Evolutionary conservation across 2,888 invertebrate species (phyloP).

Genomic region (Lasioglossum pauxillum): DNA sequence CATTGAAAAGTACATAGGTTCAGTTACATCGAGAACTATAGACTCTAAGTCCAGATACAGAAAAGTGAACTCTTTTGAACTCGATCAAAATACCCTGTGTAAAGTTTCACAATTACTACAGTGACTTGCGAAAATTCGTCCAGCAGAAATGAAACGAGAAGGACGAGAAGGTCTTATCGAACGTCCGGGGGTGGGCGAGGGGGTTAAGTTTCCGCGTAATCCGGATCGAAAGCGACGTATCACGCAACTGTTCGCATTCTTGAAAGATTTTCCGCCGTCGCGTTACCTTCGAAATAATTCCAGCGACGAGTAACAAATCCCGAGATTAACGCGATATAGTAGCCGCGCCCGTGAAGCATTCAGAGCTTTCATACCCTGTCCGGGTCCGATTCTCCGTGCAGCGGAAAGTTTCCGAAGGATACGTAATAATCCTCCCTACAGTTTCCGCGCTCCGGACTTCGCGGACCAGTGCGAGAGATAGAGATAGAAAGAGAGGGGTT

Average conservation of each 20-base stretch:
- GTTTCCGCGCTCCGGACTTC: conserved; percentile 40
- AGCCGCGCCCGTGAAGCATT: conserved; percentile 51
- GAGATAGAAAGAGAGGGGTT: not conserved
- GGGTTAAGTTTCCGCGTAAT: not conserved
- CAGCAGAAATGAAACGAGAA: not conserved
- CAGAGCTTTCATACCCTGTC: conserved; percentile 60
- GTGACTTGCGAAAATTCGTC: not conserved
- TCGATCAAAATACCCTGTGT: not conserved
- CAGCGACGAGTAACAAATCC: conserved; percentile 54
- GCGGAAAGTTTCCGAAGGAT: conserved; percentile 67
- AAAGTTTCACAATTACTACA: not conserved
- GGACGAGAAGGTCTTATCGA: not conserved
- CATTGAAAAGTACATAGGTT: no score
- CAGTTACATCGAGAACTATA: not conserved
- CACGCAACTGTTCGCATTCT: not conserved
- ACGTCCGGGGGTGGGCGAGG: not conserved
- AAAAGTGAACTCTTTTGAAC: no score
- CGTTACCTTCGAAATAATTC: conserved; percentile 23
- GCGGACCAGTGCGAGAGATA: conserved; percentile 32
- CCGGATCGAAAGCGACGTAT: conserved; percentile 2
- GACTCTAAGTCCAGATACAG: not conserved
- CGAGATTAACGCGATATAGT: conserved; percentile 65
- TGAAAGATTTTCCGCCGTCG: conserved; percentile 12
- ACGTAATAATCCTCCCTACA: conserved; percentile 68
- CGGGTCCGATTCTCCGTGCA: conserved; percentile 56